These are phyloP conservation scores for Pseudocheirus occidentalis DNA, from an alignment of 2,797 vertebrate genomes.

Conservation along the genomic window DNA sequence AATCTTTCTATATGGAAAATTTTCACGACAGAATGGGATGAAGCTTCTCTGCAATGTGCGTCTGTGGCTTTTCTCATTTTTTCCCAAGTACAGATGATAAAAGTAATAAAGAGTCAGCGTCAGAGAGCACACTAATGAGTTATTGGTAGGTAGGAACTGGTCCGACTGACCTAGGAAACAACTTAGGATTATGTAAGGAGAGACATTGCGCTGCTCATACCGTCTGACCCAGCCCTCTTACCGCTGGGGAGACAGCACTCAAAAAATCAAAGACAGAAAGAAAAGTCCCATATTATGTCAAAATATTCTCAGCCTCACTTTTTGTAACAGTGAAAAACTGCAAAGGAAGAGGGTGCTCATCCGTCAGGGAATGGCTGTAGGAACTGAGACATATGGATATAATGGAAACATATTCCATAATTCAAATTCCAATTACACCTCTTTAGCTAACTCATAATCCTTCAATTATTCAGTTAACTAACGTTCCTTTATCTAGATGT, in stretches of 20 bases:
- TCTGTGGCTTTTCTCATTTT: neutral
- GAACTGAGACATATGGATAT: neutral
- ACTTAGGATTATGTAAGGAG: neutral
- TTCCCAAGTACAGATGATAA: neutral
- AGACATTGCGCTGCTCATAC: neutral
- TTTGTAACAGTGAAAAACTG: neutral
- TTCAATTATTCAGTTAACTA: slow-evolving; percentile 21
- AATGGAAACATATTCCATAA: neutral
- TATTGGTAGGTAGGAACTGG: neutral
- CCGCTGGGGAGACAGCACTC: neutral
- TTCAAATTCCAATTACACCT: slow-evolving; percentile 15
- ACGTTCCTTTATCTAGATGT: neutral
- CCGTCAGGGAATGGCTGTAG: neutral
- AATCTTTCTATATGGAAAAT: neutral
- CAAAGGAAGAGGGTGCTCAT: neutral
- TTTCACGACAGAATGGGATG: neutral
- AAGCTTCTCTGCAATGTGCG: neutral
- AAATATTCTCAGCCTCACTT: neutral
- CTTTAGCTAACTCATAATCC: slow-evolving; percentile 2
- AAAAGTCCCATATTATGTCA: neutral
- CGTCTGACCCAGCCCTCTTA: neutral
- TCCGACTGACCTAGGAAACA: neutral
- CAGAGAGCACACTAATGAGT: neutral
- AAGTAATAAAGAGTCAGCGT: neutral
- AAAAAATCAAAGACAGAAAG: neutral